phyloP scores from a whole-genome alignment of 2,113 vertebrate genomes.

The Orthonyx spaldingii region DNA sequence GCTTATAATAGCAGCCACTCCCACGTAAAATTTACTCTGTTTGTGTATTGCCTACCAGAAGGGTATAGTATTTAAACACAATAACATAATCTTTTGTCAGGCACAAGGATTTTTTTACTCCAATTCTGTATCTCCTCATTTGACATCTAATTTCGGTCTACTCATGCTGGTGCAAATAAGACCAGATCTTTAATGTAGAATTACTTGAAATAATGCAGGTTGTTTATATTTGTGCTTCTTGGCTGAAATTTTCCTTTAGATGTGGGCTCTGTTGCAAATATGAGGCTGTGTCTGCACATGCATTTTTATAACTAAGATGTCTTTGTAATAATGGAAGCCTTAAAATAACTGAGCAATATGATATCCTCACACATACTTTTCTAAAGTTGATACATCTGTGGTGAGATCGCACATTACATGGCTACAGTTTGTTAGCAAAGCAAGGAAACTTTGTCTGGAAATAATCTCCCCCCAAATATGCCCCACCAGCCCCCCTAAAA shows the following conservation, averaged over 20 bases:
- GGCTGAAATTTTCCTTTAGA: background rate
- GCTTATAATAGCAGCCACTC: background rate
- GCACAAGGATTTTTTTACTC: background rate
- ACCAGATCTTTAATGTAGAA: background rate
- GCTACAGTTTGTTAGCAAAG: background rate
- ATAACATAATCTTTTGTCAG: background rate
- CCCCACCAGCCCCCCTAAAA: rapidly evolving
- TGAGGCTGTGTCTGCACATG: conserved; percentile 1
- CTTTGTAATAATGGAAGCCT: conserved; percentile 40
- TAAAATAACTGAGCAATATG: conserved; percentile 52
- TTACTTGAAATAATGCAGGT: background rate
- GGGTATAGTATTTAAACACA: background rate
- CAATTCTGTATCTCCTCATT: background rate
- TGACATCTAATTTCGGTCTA: background rate
- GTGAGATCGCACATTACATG: background rate
- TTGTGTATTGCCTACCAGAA: background rate
- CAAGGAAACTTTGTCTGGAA: background rate
- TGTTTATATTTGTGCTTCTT: background rate
- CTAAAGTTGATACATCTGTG: conserved; percentile 35
- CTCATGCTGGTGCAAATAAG: background rate
- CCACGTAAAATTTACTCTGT: background rate
- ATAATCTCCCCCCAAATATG: background rate
- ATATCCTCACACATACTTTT: conserved; percentile 31
- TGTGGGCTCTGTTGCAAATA: background rate
- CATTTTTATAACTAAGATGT: conserved; percentile 15